Evolutionary conservation across 1,140 invertebrate genomes (phyloP).

Genomic region (Batillaria attramentaria): DNA sequence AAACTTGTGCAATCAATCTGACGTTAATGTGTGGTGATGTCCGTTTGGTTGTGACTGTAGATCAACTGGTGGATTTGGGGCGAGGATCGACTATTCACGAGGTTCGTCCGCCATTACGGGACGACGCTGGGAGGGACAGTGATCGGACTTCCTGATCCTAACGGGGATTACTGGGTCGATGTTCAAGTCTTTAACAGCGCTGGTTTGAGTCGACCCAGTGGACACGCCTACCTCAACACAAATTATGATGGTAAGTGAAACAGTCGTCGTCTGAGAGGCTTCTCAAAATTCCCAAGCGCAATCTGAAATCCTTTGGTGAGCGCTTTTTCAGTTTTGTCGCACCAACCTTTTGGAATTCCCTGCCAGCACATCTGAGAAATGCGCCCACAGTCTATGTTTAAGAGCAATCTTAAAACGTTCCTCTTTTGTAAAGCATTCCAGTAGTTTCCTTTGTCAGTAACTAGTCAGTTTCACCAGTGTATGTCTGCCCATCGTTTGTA

Average conservation of each 20-base stretch:
- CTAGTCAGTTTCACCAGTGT: too few species aligned
- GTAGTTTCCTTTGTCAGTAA: too few species aligned
- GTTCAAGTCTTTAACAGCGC: constrained; percentile 94
- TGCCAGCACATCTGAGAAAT: too few species aligned
- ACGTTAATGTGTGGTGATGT: neutral
- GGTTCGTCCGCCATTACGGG: constrained; percentile 36
- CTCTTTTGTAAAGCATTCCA: too few species aligned
- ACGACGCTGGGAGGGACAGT: constrained; percentile 78
- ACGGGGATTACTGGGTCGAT: constrained; percentile 92
- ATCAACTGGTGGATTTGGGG: constrained; percentile 34
- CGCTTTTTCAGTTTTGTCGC: too few species aligned
- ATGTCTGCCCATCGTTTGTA: too few species aligned
- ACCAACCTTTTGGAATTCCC: too few species aligned
- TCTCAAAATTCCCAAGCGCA: constrained; percentile 23
- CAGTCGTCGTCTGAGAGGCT: neutral
- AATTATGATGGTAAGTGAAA: constrained; percentile 33
- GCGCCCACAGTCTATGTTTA: too few species aligned
- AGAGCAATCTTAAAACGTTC: too few species aligned
- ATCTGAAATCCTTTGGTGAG: constrained; percentile 38
- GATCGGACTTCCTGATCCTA: constrained; percentile 91
- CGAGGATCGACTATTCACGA: neutral
- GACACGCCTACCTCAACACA: constrained; percentile 66
- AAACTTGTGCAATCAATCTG: neutral
- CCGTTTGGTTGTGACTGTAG: neutral
- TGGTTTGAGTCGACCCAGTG: constrained; percentile 93